Base-by-base conservation (phyloP, 2,888 invertebrate genomes). In the Philonicus albiceps region DNA sequence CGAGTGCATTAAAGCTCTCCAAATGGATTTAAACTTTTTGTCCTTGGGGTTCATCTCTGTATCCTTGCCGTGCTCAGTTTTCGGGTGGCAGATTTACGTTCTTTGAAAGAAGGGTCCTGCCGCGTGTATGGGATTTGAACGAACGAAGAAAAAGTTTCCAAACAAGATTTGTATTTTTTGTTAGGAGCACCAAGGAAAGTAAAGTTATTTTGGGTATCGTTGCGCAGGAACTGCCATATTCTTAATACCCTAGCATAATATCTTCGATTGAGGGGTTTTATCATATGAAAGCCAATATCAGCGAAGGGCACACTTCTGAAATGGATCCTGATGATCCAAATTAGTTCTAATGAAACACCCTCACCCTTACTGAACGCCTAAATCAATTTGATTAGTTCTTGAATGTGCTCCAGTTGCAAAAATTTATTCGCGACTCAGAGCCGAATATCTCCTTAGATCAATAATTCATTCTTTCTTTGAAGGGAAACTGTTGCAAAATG, bases 11-110 rank as follows among this genome's bases (percentile, higher is more conserved):
- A 84, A 84, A 84, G 84, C 84, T 84, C 73, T 73, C 43, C 84
- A 84, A 84, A 84, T 84, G 73, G 84, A 84, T 84, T 84, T 84
- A 84, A 84, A 84, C 84, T 84, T 84, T 84, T 84, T 73, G 84
- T 84, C 84, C 84, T 84, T 84, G 84, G 84, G 73, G 40, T 34
- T 84, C 84, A 84, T 84, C 84, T 19, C 34, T 73, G 40, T 73
- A 73, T 84, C 40, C 43, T 16, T 84, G 43, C 72, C 73, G 73
- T 19, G 72, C n/a, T 43, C 84, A 73, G 72, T 84, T 72, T 84
- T 72, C 19, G 84, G 84, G 84, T 73, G 73, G 43, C 55, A 73
- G 72, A 84, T 84, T 84, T 84, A 73, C 84, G 84, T 43, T 84
- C 34, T 22, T 73, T 19, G 55, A 30, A 84, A 31, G 30, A 84